Evolutionary conservation across 2,113 vertebrate species (phyloP), one percentile per base, ranked within the genome.

Genomic region (Pica pica): DNA sequence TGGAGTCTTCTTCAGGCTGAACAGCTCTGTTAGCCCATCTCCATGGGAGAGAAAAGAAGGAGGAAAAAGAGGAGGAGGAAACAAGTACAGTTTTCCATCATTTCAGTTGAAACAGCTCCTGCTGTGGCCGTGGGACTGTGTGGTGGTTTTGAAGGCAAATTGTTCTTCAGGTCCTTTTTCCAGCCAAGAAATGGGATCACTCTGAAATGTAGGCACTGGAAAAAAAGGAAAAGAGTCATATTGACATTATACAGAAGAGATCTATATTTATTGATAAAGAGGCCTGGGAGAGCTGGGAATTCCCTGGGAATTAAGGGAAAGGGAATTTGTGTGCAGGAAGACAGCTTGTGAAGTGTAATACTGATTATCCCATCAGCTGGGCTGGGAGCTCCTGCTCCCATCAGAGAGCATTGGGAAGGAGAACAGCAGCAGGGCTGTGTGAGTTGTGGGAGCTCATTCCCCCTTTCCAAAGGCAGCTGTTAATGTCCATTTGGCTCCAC

Each of bases 331-430:
- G 24, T 56, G 59, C 1, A 17, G 70, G 68, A 88, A 61, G 64
- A 44, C 4, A 55, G 86, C 56, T 64, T 35, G 63, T 74, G 47
- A 35, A 56, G 53, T 3, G 44, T 20, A 26, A 70, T 50, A 22
- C 5, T 0, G 2, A 24, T 44, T 3, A 52, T 30, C 41, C 57
- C 82, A 27, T 55, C 69, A 21, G 87, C 47, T 7, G 70, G 68
- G 65, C 69, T 17, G 70, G 61, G 83, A 95, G 74, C 69, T 84
- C 41, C 73, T 1, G 8, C 59, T 2, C 33, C 21, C 6, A 0
- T 17, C 3, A 0, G 53, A 0, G 53, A 79, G 87, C 61, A 5
- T 2, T 0, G 9, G 79, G 56, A 47, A 21, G 60, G 56, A n/a
- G 55, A 42, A 8, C 1, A 77, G 75, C 41, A 57, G 56, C 33